These are phyloP conservation scores for Sebastolobus altivelis DNA, from an alignment of 2,797 vertebrate genomes.

Conservation along the genomic window DNA sequence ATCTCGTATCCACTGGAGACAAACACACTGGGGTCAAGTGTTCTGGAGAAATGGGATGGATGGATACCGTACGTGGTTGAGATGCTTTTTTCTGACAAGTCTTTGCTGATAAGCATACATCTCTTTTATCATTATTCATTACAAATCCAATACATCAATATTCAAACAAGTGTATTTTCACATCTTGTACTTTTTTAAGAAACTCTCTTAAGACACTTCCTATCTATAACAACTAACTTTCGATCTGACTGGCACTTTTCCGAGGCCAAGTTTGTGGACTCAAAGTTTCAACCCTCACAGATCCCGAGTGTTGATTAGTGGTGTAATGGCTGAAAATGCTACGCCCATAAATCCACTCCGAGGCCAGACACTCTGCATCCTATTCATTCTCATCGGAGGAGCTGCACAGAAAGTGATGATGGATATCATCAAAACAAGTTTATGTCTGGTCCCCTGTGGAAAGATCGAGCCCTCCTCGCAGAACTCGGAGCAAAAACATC, in stretches of 20 bases:
- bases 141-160: background rate
- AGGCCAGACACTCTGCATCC: constrained; percentile 18
- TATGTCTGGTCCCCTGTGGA: constrained; percentile 21
- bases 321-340: constrained; percentile 21
- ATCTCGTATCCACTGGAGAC: background rate
- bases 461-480: constrained; percentile 5
- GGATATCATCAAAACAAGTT: constrained; percentile 49
- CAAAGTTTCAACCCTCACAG: background rate
- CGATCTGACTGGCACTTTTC: background rate
- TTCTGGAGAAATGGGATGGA: background rate
- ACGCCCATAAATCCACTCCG: background rate
- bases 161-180: background rate
- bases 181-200: background rate
- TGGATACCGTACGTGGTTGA: background rate
- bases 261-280: background rate
- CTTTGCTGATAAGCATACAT: no score
- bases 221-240: background rate
- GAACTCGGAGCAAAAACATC: constrained; percentile 36
- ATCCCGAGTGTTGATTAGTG: constrained; percentile 9
- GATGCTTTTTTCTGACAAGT: background rate
- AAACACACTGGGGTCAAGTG: background rate
- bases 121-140: background rate
- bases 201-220: background rate
- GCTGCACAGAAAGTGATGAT: constrained; percentile 34
- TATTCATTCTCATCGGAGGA: constrained; percentile 17